These are phyloP conservation scores for Blennius ocellaris DNA, from an alignment of 2,113 vertebrate species.

Conservation along the genomic window DNA sequence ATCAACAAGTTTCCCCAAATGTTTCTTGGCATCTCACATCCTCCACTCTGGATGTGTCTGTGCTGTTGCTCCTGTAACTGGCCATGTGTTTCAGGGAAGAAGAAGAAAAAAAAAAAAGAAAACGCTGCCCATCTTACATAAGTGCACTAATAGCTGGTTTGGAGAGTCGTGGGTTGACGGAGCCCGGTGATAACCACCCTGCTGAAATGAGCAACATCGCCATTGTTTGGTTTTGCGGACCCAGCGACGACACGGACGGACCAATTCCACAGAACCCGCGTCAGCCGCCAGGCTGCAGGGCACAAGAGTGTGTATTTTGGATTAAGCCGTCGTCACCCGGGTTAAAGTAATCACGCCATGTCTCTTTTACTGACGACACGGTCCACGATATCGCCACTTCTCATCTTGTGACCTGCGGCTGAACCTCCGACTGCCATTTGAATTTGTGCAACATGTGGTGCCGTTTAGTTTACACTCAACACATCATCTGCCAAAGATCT, in stretches of 20 bases:
- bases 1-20: neutral
- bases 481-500: neutral
- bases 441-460: neutral
- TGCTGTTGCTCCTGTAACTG: conserved; percentile 3
- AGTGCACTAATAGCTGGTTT: conserved; percentile 55
- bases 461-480: neutral
- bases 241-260: conserved; percentile 18
- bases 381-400: neutral
- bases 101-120: neutral
- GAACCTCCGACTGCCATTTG: neutral
- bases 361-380: neutral
- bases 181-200: conserved; percentile 52
- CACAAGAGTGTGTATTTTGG: neutral
- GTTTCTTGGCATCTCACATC: conserved; percentile 5
- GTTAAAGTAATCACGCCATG: neutral
- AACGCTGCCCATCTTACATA: conserved; percentile 41
- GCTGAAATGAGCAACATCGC: conserved; percentile 41
- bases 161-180: conserved; percentile 47
- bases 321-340: conserved; percentile 1
- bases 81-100: neutral
- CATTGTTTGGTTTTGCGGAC: conserved; percentile 46
- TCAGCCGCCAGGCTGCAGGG: neutral
- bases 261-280: conserved; percentile 21
- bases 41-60: neutral
- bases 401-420: too few relatives aligned